Percentiles rank a stretch among this genome's conserved stretches.
Conservation (phyloP, 2,888 invertebrate genomes). For the Ischnus inquisitorius region DNA sequence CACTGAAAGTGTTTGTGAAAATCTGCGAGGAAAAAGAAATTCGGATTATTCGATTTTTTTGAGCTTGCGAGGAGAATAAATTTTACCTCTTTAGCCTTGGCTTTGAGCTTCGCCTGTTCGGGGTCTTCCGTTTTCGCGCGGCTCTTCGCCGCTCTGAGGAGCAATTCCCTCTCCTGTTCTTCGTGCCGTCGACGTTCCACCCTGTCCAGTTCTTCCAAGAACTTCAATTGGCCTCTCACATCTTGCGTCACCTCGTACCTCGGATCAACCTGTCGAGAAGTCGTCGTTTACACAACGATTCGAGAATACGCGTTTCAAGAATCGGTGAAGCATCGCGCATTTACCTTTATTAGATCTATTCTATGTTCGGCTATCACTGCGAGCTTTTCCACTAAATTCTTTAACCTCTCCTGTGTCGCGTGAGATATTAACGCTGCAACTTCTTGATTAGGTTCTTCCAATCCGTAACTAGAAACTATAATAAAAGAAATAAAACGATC, state of each 20-base stretch:
- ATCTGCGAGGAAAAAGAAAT: too few species aligned
- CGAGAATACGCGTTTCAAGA: background rate
- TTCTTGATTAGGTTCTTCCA: slow-evolving; percentile 94
- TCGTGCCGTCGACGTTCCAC: slow-evolving; percentile 97
- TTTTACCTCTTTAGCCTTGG: slow-evolving; percentile 93
- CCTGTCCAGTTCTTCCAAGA: slow-evolving; percentile 97
- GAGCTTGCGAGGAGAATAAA: background rate
- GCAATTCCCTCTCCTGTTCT: slow-evolving; percentile 97
- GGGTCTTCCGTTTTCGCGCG: slow-evolving; percentile 99
- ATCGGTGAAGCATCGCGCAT: slow-evolving; percentile 48
- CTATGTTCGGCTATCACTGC: slow-evolving; percentile 97
- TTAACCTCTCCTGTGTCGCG: slow-evolving; percentile 96
- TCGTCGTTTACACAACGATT: slow-evolving; percentile 12
- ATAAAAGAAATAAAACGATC: slow-evolving; percentile 52
- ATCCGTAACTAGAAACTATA: slow-evolving; percentile 89
- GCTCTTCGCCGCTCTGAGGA: slow-evolving; percentile 97
- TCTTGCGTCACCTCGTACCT: slow-evolving; percentile 96
- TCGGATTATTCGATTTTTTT: too few species aligned
- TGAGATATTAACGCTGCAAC: slow-evolving; percentile 97
- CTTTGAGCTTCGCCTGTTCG: slow-evolving; percentile 98
- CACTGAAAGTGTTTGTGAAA: background rate
- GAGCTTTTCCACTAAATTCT: slow-evolving; percentile 95
- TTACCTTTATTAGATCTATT: slow-evolving; percentile 95
- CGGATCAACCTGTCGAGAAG: slow-evolving; percentile 89
- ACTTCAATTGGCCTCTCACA: slow-evolving; percentile 97